phyloP scores from a whole-genome alignment of 2,113 vertebrate genomes.

The Atrichornis clamosus region DNA sequence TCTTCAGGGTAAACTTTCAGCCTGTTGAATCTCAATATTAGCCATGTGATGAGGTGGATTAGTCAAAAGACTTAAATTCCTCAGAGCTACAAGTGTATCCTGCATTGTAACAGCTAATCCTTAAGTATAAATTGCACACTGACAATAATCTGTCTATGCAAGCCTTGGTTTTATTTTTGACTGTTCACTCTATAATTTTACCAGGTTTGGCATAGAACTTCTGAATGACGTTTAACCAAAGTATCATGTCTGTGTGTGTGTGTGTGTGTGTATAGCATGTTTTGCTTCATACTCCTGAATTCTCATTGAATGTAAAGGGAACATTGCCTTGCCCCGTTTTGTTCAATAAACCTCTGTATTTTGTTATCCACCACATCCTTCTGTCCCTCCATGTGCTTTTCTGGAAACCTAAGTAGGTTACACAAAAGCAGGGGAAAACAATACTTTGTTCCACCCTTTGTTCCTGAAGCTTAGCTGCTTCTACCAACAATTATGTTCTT shows the following conservation, averaged over 20 bases:
- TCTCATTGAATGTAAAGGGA: constrained; percentile 64
- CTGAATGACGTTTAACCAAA: constrained; percentile 76
- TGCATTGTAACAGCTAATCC: constrained; percentile 30
- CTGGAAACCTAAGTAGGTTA: neutral
- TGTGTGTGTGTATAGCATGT: constrained; percentile 14
- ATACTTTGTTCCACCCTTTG: neutral
- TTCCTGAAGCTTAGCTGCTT: constrained; percentile 1
- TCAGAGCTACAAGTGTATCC: constrained; percentile 18
- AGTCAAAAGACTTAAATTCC: neutral
- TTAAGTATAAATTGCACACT: constrained; percentile 29
- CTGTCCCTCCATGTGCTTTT: neutral
- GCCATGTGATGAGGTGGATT: neutral
- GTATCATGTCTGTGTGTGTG: constrained; percentile 36
- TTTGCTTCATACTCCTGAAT: constrained; percentile 62
- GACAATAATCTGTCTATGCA: constrained; percentile 73
- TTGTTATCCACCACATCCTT: constrained; percentile 44
- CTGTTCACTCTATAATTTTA: constrained; percentile 56
- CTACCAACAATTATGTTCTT: constrained; percentile 35
- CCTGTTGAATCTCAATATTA: constrained; percentile 8
- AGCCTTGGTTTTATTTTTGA: constrained; percentile 47
- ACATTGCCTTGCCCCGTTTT: constrained; percentile 51
- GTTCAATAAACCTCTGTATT: constrained; percentile 73
- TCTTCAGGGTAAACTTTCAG: constrained; percentile 38
- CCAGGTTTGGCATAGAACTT: constrained; percentile 65
- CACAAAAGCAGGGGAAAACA: neutral